Evolutionary conservation across 2,113 vertebrate species (phyloP), one percentile per base, ranked within the genome.

Genomic region (Oxyura jamaicensis): DNA sequence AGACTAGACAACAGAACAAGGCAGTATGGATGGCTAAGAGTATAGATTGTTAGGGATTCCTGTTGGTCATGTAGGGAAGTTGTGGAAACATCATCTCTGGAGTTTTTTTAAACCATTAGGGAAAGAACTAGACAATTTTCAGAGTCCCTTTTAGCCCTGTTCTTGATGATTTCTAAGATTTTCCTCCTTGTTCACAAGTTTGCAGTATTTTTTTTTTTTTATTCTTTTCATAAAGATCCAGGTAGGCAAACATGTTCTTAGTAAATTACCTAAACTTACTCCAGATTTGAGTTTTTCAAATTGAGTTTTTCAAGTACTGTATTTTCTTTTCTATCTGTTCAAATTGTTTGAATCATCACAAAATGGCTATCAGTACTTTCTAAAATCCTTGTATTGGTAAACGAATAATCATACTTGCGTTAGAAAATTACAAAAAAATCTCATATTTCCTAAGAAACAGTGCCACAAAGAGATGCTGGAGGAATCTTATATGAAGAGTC

Each of bases 261-360:
- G 6, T 50, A 50, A 50, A 22, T 50, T 90, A 74, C 12, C 65
- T 77, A 36, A 78, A 28, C 8, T 68, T 63, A 33, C 20, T 48
- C 28, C 16, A 75, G 21, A 39, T 91, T 91, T 73, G 25, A 93
- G 44, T 76, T 92, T 71, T 87, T 60, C 41, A 33, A 2, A 53
- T 12, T 8, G 1, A 91, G 35, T 28, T 41, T 93, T 95, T 96
- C 95, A 93, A 44, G n/a, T 46, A 48, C 46, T 56, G n/a, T 29
- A 84, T 96, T 97, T 97, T 95, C 88, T 96, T 44, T 90, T 93
- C 90, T 96, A 83, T 83, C 68, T 23, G 13, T 84, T 79, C 56
- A 62, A 88, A 94, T 63, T 29, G 59, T 83, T 95, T 42, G 60
- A 88, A 22, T 56, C 59, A 83, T 59, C 62, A 92, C 74, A 89